A percentile compares a stretch with the other conserved stretches of the same genome.
These are phyloP conservation scores for Halcyon chelicuti DNA, from an alignment of 2,797 vertebrate genomes.

Conservation along the genomic window DNA sequence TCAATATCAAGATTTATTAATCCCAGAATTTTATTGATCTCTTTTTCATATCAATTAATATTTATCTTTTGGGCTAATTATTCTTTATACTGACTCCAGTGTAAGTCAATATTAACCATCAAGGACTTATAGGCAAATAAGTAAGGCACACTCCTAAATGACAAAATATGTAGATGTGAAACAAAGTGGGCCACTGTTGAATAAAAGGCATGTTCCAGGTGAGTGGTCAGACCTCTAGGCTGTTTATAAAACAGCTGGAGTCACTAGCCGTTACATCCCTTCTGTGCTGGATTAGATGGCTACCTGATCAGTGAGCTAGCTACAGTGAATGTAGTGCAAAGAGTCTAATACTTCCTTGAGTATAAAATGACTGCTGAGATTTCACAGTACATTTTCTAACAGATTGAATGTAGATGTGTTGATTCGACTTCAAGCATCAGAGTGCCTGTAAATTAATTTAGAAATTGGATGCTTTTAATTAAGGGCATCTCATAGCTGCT, in stretches of 20 bases:
- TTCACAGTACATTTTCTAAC: background rate
- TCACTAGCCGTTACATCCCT: background rate
- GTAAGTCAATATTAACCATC: conserved; percentile 46
- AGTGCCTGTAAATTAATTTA: background rate
- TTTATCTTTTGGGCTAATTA: conserved; percentile 66
- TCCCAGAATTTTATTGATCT: conserved; percentile 62
- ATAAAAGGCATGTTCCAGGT: conserved; percentile 28
- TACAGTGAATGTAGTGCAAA: background rate
- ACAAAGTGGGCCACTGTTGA: background rate
- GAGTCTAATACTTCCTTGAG: background rate
- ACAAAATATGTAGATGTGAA: background rate
- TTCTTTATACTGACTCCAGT: conserved; percentile 61
- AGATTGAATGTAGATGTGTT: background rate
- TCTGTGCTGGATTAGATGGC: background rate
- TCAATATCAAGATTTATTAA: conserved; percentile 76
- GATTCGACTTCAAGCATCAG: background rate
- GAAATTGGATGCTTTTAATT: background rate
- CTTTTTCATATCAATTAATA: conserved; percentile 72
- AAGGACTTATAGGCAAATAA: background rate
- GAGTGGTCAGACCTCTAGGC: background rate
- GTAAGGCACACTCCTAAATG: background rate
- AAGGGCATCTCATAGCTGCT: background rate
- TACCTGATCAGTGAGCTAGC: background rate
- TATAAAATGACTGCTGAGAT: background rate
- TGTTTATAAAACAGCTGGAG: background rate